Evolutionary conservation across 2,888 invertebrate genomes (phyloP), one percentile per base, ranked within the genome.

Genomic region (Ypsolopha sequella): DNA sequence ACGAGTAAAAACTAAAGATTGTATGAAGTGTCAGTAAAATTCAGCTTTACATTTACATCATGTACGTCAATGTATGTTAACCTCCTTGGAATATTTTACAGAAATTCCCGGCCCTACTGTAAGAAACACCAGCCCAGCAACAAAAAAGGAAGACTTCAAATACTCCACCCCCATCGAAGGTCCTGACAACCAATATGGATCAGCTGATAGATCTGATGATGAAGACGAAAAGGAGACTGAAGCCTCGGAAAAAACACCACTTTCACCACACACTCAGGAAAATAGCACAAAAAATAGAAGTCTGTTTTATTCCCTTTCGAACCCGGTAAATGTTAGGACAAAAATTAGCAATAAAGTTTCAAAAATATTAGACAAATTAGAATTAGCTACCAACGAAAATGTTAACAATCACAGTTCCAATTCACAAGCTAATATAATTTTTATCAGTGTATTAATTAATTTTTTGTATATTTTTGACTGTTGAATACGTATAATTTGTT

Each of bases 91-190:
- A 24, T 24, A 4, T 24, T 24, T 41, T 41, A 53, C 87, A 94
- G 94, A 93, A 81, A 94, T 94, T 61, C 91, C 92, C n/a, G 92
- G 92, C 36, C 91, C 92, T 7, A 89, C 91, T 41, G 74, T 88
- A 54, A 88, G 80, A 62, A 89, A 87, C 62, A 87, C 88, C 48
- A 82, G 88, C 59, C 87, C 88, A 39, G 74, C 78, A 48, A 72
- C 72, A 52, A 81, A 75, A 48, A 91, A 90, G 70, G 90, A 91
- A 71, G 90, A 92, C 53, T 77, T 68, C 58, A 77, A 73, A 50
- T 82, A 78, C 56, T 76, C 80, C 0, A 81, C 85, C 2, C 75
- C 82, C 41, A 62, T 84, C 59, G 80, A 84, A 63, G 80, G 77
- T 1, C 91, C 92, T 57, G 90, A 91, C 68, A 90, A 92, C 63